Percentiles rank a stretch among this genome's conserved stretches.
Conservation (phyloP, 2,113 vertebrate genomes). For the Neolamprologus ventralis region DNA sequence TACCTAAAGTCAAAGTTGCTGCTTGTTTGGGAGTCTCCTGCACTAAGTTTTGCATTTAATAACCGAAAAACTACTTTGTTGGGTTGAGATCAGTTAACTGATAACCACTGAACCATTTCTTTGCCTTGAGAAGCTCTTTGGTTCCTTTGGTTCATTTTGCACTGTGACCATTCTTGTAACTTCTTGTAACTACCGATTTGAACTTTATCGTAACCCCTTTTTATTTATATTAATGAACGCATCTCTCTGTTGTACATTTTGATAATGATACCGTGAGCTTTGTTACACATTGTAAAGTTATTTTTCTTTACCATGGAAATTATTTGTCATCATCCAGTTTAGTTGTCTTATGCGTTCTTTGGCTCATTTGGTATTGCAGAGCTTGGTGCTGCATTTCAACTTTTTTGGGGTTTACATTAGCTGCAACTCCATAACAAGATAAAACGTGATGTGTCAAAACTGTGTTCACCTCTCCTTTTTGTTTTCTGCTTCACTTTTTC, state of each 20-base stretch:
- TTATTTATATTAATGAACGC: background rate
- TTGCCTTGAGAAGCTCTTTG: background rate
- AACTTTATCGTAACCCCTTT: background rate
- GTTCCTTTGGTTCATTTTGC: background rate
- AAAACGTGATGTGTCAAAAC: background rate
- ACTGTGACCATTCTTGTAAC: background rate
- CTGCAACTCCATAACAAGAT: background rate
- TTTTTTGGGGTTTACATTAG: background rate
- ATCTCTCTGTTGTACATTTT: background rate
- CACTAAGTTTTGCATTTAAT: background rate
- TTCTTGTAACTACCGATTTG: background rate
- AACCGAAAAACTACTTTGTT: background rate
- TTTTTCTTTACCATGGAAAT: background rate
- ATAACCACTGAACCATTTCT: background rate
- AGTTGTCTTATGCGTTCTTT: rapidly evolving
- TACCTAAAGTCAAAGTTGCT: background rate
- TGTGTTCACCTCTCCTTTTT: background rate
- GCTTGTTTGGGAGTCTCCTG: background rate
- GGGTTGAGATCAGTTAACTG: background rate
- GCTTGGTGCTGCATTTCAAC: background rate
- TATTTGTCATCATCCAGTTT: background rate
- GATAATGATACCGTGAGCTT: background rate
- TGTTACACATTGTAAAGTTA: rapidly evolving
- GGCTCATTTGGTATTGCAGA: background rate
- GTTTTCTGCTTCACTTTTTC: background rate